Conservation (phyloP, 2,888 invertebrate species). For the Micoletzkya japonica region DNA sequence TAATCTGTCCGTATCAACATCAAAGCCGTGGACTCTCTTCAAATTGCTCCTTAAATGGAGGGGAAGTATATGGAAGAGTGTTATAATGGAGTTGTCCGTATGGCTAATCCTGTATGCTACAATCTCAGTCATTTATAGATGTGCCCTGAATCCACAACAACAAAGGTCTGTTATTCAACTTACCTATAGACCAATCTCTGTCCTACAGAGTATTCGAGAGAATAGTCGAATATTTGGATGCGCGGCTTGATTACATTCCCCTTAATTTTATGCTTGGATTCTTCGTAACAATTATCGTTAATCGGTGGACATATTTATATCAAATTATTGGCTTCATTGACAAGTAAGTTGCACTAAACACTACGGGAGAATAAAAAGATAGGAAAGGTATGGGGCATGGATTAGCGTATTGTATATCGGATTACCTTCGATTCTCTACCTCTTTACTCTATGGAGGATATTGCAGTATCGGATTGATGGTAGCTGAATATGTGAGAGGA, state of each 20-base stretch:
- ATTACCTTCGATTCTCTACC: no score
- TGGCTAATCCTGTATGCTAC: slow-evolving; percentile 47
- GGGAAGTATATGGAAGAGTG: slow-evolving; percentile 50
- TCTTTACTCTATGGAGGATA: no score
- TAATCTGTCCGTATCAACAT: slow-evolving; percentile 50
- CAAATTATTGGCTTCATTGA: slow-evolving; percentile 54
- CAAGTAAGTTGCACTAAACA: slow-evolving; percentile 45
- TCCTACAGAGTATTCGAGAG: slow-evolving; percentile 43
- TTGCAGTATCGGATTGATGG: slow-evolving; percentile 50
- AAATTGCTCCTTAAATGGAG: slow-evolving; percentile 52
- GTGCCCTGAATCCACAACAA: slow-evolving; percentile 43
- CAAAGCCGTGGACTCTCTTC: slow-evolving; percentile 51
- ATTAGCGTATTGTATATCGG: no score
- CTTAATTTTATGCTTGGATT: slow-evolving; percentile 52
- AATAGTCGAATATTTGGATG: slow-evolving; percentile 47
- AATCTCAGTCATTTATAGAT: slow-evolving; percentile 44
- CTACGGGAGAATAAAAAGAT: slow-evolving; percentile 43
- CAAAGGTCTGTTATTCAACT: slow-evolving; percentile 36
- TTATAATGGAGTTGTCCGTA: slow-evolving; percentile 45
- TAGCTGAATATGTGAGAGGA: slow-evolving; percentile 49
- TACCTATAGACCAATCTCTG: background rate
- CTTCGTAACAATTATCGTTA: slow-evolving; percentile 50
- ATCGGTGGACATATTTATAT: slow-evolving; percentile 51
- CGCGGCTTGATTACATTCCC: slow-evolving; percentile 46
- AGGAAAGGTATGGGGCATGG: slow-evolving; percentile 42